phyloP scores from a whole-genome alignment of 2,113 vertebrate genomes.

The Penelope pileata region DNA sequence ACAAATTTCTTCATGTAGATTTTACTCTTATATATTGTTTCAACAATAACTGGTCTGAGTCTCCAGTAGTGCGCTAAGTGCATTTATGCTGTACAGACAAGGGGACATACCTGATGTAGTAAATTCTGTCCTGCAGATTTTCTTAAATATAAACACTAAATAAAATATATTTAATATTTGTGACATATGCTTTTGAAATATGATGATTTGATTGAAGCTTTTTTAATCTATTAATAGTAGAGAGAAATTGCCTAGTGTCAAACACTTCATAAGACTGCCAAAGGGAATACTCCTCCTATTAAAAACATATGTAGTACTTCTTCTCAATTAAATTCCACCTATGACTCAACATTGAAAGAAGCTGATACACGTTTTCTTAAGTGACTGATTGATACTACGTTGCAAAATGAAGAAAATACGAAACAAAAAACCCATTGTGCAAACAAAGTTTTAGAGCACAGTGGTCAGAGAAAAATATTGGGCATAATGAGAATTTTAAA shows the following conservation, averaged over 20 bases:
- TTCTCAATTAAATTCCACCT: not conserved
- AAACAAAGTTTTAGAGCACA: accelerated
- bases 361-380: not conserved
- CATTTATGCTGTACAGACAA: not conserved
- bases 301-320: not conserved
- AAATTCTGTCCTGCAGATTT: not conserved
- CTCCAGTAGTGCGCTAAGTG: not conserved
- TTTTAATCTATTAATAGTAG: not conserved
- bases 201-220: not conserved
- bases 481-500: not conserved
- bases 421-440: not conserved
- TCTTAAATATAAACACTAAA: not conserved
- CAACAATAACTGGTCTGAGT: not conserved
- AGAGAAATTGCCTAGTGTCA: not conserved
- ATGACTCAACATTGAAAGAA: not conserved
- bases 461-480: not conserved
- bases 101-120: not conserved
- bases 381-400: not conserved
- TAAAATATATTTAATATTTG: not conserved
- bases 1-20: no score
- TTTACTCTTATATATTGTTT: not conserved
- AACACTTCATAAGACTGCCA: not conserved
- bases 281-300: not conserved
- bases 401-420: not conserved
- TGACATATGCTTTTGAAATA: not conserved